A percentile compares a stretch with the other conserved stretches of the same genome.
Conservation (phyloP, 1,140 invertebrate species). For the Neotoxoptera formosana region DNA sequence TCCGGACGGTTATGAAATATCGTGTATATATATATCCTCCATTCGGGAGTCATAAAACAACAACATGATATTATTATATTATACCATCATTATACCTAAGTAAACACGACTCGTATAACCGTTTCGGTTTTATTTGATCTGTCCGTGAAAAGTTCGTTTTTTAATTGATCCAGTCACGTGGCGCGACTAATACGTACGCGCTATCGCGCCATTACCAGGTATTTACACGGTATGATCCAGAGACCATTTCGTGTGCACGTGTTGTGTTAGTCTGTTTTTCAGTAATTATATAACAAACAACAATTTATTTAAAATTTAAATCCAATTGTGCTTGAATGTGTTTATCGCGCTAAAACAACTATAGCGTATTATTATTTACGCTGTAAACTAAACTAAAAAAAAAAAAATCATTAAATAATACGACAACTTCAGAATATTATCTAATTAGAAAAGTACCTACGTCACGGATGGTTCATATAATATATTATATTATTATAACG, state of each 20-base stretch:
- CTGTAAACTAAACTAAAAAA: too few relatives aligned
- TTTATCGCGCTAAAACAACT: background rate
- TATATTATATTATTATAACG: background rate
- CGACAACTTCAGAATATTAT: background rate
- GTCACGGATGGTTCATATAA: background rate
- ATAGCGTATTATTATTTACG: conserved; percentile 5
- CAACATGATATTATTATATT: background rate
- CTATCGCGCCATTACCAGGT: background rate
- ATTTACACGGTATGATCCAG: background rate
- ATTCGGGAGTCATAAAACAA: background rate
- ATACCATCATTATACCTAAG: background rate
- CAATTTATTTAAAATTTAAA: background rate
- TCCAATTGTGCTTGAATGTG: background rate
- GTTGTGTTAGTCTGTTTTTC: background rate
- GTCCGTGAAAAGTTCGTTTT: background rate
- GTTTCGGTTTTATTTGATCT: background rate
- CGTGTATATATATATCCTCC: background rate
- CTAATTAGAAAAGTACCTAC: background rate
- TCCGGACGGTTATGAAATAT: background rate
- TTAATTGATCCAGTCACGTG: conserved; percentile 13
- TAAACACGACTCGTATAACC: background rate
- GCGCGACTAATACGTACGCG: background rate
- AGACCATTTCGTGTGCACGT: background rate
- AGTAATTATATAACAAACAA: background rate
- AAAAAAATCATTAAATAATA: background rate